A percentile compares a stretch with the other conserved stretches of the same genome.
These are phyloP conservation scores for Anastrepha obliqua DNA, from an alignment of 1,140 invertebrate genomes.

Conservation along the genomic window DNA sequence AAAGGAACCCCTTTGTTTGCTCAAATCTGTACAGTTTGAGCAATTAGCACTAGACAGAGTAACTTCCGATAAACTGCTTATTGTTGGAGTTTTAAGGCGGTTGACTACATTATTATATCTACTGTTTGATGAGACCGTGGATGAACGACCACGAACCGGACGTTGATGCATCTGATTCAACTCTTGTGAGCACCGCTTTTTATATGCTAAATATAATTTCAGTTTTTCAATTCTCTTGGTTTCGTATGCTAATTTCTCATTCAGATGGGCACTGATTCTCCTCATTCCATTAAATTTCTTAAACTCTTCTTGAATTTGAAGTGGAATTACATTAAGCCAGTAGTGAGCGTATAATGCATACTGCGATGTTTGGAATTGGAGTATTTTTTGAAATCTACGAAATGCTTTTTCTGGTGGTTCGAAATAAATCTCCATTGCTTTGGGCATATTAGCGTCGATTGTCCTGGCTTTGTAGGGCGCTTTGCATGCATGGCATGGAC, in stretches of 20 bases:
- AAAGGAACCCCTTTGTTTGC: neutral
- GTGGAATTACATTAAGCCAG: neutral
- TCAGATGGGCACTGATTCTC: neutral
- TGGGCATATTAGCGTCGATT: slow-evolving; percentile 20
- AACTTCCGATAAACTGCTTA: neutral
- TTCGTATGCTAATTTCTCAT: slow-evolving; percentile 11
- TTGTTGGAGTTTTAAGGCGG: neutral
- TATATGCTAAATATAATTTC: neutral
- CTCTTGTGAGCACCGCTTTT: neutral
- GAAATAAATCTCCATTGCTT: slow-evolving; percentile 22
- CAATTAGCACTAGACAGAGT: neutral
- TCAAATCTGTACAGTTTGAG: neutral
- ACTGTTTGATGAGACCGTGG: neutral
- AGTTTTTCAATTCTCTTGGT: slow-evolving; percentile 18
- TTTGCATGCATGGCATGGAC: neutral
- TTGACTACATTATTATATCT: neutral
- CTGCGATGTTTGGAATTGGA: slow-evolving; percentile 20
- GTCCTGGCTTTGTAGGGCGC: neutral
- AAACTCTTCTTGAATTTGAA: neutral
- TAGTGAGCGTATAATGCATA: neutral
- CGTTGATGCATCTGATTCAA: neutral
- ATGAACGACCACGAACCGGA: neutral
- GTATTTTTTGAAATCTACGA: slow-evolving; percentile 9
- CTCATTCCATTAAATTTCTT: slow-evolving; percentile 1
- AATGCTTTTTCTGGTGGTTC: neutral